Evolutionary conservation across 2,888 invertebrate species (phyloP).

Genomic region (Harmothoe impar): DNA sequence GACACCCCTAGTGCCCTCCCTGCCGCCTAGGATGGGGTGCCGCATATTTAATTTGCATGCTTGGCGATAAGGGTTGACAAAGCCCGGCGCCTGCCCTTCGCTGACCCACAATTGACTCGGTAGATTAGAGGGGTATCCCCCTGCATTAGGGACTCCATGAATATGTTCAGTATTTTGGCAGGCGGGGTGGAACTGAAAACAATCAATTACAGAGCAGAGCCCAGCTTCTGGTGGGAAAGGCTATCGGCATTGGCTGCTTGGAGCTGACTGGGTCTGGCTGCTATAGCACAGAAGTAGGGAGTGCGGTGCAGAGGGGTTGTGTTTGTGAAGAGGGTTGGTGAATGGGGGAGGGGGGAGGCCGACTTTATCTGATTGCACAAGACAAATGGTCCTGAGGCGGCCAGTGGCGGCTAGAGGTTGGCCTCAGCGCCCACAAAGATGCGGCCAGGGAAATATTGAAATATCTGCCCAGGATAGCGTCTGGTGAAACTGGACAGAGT

Average conservation of each 20-base stretch:
- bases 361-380: slow-evolving; percentile 46
- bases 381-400: slow-evolving; percentile 34
- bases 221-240: neutral
- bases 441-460: slow-evolving; percentile 37
- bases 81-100: slow-evolving; percentile 10
- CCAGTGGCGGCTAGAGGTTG: neutral
- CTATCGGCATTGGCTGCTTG: neutral
- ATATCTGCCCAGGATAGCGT: slow-evolving; percentile 18
- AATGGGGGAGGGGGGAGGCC: neutral
- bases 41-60: slow-evolving; percentile 47
- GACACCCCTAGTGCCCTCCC: neutral
- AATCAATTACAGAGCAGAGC: slow-evolving; percentile 55
- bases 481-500: slow-evolving; percentile 36
- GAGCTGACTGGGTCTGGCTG: neutral
- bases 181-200: slow-evolving; percentile 34
- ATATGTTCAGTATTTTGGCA: slow-evolving; percentile 54
- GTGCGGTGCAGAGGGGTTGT: neutral
- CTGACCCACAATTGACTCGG: slow-evolving; percentile 50
- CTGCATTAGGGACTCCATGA: slow-evolving; percentile 58
- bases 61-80: neutral
- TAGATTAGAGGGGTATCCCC: slow-evolving; percentile 55
- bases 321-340: neutral
- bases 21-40: neutral
- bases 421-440: neutral
- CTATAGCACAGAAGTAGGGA: too few relatives aligned